Percentiles rank a stretch among this genome's conserved stretches.
Evolutionary conservation across 2,888 invertebrate genomes (phyloP).

Genomic region (Brenthis hecate): DNA sequence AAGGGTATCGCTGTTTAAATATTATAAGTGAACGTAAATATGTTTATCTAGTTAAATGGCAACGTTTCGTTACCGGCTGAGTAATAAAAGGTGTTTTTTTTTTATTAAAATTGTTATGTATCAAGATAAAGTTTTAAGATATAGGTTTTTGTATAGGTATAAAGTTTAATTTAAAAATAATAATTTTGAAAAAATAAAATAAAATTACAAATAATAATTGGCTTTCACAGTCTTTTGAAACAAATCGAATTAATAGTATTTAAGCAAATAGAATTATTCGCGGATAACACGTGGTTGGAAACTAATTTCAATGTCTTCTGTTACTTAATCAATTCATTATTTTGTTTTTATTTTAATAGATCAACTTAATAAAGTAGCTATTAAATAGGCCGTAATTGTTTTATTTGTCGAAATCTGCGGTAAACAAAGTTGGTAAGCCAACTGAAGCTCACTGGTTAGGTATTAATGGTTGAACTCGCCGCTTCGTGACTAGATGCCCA

Average conservation of each 20-base stretch:
- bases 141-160: too few species aligned
- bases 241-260: too few species aligned
- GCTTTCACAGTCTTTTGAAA: too few species aligned
- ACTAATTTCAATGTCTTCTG: not conserved
- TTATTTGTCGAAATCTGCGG: conserved; percentile 53
- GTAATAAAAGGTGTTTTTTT: not conserved
- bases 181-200: not conserved
- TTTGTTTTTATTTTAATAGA: conserved; percentile 10
- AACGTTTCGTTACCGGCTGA: not conserved
- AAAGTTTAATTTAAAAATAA: not conserved
- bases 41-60: not conserved
- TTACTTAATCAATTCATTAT: conserved; percentile 4
- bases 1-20: conserved; percentile 11
- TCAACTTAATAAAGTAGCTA: conserved; percentile 22
- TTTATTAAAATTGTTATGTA: too few species aligned
- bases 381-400: conserved; percentile 29
- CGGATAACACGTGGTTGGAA: not conserved
- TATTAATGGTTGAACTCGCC: conserved; percentile 37
- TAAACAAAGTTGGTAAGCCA: conserved; percentile 53
- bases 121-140: too few species aligned
- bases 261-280: not conserved
- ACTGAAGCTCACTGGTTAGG: conserved; percentile 36
- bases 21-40: conserved; percentile 2
- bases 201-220: too few species aligned
- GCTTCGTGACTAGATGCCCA: conserved; percentile 49